Conservation (phyloP, 2,113 vertebrate genomes). For the Pagrus major region DNA sequence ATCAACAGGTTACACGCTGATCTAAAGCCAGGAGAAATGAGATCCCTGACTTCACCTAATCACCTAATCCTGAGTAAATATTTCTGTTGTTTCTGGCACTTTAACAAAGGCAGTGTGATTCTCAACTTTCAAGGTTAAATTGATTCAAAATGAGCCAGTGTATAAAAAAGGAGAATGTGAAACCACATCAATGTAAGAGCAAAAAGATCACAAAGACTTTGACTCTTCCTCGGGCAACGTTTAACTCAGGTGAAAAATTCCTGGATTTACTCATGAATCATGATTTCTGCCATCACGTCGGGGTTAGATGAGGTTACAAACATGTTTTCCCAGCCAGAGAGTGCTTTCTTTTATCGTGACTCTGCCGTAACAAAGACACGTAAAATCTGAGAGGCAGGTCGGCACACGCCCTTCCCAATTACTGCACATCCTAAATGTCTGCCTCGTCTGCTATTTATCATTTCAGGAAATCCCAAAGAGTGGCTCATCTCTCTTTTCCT, state of each 20-base stretch:
- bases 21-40: slow-evolving; percentile 1
- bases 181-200: not conserved
- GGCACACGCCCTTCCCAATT: slow-evolving; percentile 75
- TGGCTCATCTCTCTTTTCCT: slow-evolving; percentile 66
- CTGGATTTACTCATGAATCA: slow-evolving; percentile 13
- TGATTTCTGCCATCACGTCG: slow-evolving; percentile 6
- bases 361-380: slow-evolving; percentile 69
- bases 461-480: slow-evolving; percentile 76
- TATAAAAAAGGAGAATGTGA: not conserved
- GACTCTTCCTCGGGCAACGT: not conserved
- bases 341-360: slow-evolving; percentile 52
- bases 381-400: slow-evolving; percentile 77
- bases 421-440: slow-evolving; percentile 69
- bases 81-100: not conserved
- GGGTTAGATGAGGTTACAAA: slow-evolving; percentile 46
- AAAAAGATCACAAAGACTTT: slow-evolving; percentile 4
- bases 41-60: not conserved
- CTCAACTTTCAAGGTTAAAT: not conserved
- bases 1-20: slow-evolving; percentile 75
- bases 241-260: slow-evolving; percentile 12
- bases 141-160: not conserved
- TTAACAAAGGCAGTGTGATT: not conserved
- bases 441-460: slow-evolving; percentile 65
- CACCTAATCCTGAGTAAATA: not conserved
- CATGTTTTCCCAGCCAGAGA: slow-evolving; percentile 13